Base-by-base conservation (phyloP, 2,888 invertebrate genomes). In the Eupithecia insigniata region DNA sequence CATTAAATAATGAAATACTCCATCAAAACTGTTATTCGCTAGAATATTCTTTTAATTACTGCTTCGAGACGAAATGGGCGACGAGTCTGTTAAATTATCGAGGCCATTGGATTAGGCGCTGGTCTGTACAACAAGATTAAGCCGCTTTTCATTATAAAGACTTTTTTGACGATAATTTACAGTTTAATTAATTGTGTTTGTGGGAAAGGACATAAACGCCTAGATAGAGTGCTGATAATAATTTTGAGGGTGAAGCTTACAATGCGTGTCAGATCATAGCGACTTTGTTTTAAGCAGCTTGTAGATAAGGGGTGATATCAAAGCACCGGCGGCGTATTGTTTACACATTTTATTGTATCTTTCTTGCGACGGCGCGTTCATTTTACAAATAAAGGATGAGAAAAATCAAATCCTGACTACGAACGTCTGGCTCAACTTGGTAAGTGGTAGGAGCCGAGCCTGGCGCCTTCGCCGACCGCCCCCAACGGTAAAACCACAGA, bases 401-500 rank as follows among this genome's bases (percentile, higher is more conserved):
- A 99, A 99, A 96, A 99, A 98, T 95, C 99, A 99, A 96, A 98
- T 99, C 95, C 97, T 99, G 95, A 98, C 98, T 92, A 98, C 98
- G 94, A 99, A 99, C 96, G 97, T 98, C 95, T 99, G 99, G 99
- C 96, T 99, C 92, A 98, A 98, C 95, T 96, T 99, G 98, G 98
- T 99, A 96, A 98, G 98, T 98, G 95, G 95, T 95, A 92, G 92
- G 92, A 88, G 91, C 89, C 89, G 90, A 89, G 89, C 86, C 80
- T 82, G 91, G 89, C 90, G 90, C 90, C 90, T 87, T 85, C 87
- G 88, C 88, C 86, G 87, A 87, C 89, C 90, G 89, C 89, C 90
- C 85, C 90, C 84, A 77, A 81, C 79, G 79, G 82, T 77, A 80
- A 82, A 81, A 81, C 79, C 62, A 66, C 66, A 67, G 69, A 75